A percentile compares a stretch with the other conserved stretches of the same genome.
Evolutionary conservation across 2,888 invertebrate species (phyloP).

Genomic region (Orchesellides sinensis): DNA sequence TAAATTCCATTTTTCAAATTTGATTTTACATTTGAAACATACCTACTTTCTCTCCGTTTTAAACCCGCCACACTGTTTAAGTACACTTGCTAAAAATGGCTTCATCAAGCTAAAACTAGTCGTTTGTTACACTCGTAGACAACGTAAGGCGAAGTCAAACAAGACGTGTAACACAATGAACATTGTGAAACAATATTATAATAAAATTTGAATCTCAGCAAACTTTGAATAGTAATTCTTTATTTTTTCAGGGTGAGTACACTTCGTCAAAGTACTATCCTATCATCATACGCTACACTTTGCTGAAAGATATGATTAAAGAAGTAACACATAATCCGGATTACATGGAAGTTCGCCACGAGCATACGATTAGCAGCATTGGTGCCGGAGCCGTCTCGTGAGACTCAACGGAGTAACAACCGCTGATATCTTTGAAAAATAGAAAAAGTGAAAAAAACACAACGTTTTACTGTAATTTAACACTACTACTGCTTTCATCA

Average conservation of each 20-base stretch:
- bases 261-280: conserved; percentile 95
- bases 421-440: not conserved
- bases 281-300: conserved; percentile 94
- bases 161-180: no score
- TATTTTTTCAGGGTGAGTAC: conserved; percentile 88
- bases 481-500: not conserved
- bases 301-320: conserved; percentile 98
- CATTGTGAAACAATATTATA: no score
- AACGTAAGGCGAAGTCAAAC: no score
- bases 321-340: conserved; percentile 96
- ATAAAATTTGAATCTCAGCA: no score
- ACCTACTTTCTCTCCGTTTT: no score
- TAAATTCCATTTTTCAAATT: no score
- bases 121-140: no score
- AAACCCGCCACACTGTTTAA: no score
- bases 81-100: no score
- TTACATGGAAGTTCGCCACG: conserved; percentile 97
- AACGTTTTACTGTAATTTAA: not conserved
- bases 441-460: not conserved
- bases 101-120: no score
- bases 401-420: conserved; percentile 7
- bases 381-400: conserved; percentile 32
- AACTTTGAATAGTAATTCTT: no score
- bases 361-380: conserved; percentile 77
- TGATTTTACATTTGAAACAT: no score